Evolutionary conservation across 1,140 invertebrate genomes (phyloP), one percentile per base, ranked within the genome.

Genomic region (Dendroctonus ponderosae): DNA sequence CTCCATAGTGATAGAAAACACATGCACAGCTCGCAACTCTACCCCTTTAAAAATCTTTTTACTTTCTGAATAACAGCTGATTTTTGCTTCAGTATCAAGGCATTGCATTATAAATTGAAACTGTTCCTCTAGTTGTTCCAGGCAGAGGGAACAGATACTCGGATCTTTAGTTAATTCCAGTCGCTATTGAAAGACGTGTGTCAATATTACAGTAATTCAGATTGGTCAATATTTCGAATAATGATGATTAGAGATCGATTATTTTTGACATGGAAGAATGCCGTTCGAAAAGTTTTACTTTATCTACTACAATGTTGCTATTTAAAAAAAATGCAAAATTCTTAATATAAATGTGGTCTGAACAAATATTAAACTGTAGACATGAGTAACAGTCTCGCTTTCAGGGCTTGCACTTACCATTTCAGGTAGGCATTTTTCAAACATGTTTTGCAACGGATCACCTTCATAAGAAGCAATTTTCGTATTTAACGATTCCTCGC

Each of bases 101-200:
- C 63, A 66, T 51, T 66, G 63, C 54, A 66, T 66, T 37, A 66
- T 51, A 66, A 66, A 66, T 37, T 66, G 53, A 58, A 66, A 66
- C 51, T 66, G 63, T 41, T 66, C 63, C 42, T 66, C 63, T n/a
- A 66, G 39, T 26, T 58, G 56, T 43, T 66, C 63, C 9, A 66
- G 41, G 39, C 63, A 66, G 12, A 41, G 11, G 9, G 63, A 14
- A 59, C 63, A 66, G 15, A 66, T 66, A 4, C 6, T 9, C 12
- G 63, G 53, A 39, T 57, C 63, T 58, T 58, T 57, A 6, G 54
- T 66, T 3, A 66, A 9, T 40, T 66, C 37, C 7, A 66, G 14
- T 6, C 63, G 54, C 63, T 66, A 48, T 14, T 54, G 48, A 49
- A n/a, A 48, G 5, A 49, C 4, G n/a, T n/a, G n/a, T n/a, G n/a